Evolutionary conservation across 2,797 vertebrate species (phyloP).

Genomic region (Trachurus trachurus): DNA sequence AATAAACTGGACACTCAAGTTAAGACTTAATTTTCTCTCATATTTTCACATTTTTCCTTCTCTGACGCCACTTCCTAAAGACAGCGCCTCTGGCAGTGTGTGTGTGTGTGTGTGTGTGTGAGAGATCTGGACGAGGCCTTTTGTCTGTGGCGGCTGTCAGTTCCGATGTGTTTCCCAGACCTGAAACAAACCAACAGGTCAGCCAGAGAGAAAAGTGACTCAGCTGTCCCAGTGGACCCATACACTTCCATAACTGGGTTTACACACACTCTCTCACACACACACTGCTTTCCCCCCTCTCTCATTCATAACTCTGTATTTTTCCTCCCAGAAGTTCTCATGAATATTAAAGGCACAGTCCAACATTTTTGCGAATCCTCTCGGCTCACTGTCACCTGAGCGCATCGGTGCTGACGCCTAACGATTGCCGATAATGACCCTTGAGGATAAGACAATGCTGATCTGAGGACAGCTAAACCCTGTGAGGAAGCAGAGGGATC

Average conservation of each 20-base stretch:
- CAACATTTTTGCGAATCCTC: background rate
- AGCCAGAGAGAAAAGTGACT: slow-evolving; percentile 64
- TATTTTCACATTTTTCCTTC: background rate
- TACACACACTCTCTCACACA: slow-evolving; percentile 27
- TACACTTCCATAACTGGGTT: slow-evolving; percentile 35
- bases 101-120: slow-evolving; percentile 29
- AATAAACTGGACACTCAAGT: no score
- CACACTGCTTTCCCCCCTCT: background rate
- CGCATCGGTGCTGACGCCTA: no score
- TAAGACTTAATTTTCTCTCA: background rate
- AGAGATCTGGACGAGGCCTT: slow-evolving; percentile 27
- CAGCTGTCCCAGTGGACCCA: slow-evolving; percentile 59
- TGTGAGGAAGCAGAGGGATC: no score
- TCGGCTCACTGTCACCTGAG: background rate
- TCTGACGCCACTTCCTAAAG: slow-evolving; percentile 27
- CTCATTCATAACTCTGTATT: slow-evolving; percentile 32
- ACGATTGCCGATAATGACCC: no score
- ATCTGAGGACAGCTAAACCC: no score
- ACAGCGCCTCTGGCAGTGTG: background rate
- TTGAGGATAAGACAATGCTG: no score
- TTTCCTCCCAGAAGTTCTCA: background rate
- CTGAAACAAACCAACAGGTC: slow-evolving; percentile 42
- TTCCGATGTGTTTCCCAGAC: slow-evolving; percentile 72
- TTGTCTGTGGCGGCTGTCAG: slow-evolving; percentile 37
- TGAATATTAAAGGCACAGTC: slow-evolving; percentile 21